Evolutionary conservation across 2,797 vertebrate genomes (phyloP), one percentile per base, ranked within the genome.

Genomic region (Phataginus tetradactyla): DNA sequence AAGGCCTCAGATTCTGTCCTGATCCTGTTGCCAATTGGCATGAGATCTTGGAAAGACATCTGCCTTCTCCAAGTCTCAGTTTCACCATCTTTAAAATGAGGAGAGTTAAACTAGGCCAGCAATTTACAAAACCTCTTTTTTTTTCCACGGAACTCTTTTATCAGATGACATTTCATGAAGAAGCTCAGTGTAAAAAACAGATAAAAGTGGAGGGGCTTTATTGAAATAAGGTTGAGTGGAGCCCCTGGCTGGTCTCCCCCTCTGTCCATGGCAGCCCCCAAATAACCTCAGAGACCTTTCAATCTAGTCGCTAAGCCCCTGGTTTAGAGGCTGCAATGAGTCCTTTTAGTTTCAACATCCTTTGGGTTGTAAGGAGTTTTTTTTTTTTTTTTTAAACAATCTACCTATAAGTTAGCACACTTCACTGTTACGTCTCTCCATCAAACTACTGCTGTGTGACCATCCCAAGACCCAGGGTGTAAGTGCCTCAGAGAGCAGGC

Each of bases 51-150:
- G 86, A 25, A 92, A 83, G 87, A 84, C 23, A 27, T 68, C 37
- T 75, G n/a, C 42, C 20, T 92, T 92, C n/a, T 81, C n/a, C 7
- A 13, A 32, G 25, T 91, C 90, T 96, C 66, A 21, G 37, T 94
- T 92, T 95, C 68, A 88, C 77, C 74, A 75, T 86, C 64, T 95
- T 94, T 87, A 92, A 96, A 96, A 86, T 37, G n/a, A 85, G 57
- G 3, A 57, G 32, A 85, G 37, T 74, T 72, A 96, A 96, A 93
- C 4, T 69, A 68, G 81, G 81, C n/a, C 68, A 92, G 59, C 7
- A 11, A 86, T 90, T 92, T 64, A 37, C 18, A 78, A 63, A 93
- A 95, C 69, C 4, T 29, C 63, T 42, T 34, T 68, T 18, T 59
- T 63, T 63, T 39, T 37, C 34, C 23, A 53, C 29, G 92, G 63